A percentile compares a stretch with the other conserved stretches of the same genome.
These are phyloP conservation scores for Blera fallax DNA, from an alignment of 2,888 invertebrate species.

Conservation along the genomic window DNA sequence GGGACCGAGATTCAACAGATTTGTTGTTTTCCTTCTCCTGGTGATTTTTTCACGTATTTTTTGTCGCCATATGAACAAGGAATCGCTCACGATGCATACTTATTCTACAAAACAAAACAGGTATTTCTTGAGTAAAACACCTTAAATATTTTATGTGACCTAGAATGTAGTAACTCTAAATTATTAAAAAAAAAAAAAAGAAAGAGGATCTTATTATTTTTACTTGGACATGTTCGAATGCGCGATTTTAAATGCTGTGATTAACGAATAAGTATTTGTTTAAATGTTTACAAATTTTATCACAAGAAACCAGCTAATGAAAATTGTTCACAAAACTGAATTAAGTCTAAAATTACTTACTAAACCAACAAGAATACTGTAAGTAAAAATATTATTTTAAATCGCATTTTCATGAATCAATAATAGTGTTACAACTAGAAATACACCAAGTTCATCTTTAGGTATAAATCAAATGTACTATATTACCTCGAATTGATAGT, in stretches of 20 bases:
- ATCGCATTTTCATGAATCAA: constrained; percentile 13
- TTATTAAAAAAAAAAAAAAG: not conserved
- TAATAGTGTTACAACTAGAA: constrained; percentile 16
- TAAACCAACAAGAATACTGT: constrained; percentile 8
- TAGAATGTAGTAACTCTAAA: constrained; percentile 10
- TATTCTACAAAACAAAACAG: not conserved
- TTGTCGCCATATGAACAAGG: not conserved
- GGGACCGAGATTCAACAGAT: not conserved
- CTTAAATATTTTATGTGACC: constrained; percentile 1
- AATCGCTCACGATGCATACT: not conserved
- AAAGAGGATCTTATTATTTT: constrained; percentile 1
- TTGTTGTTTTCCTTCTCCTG: constrained; percentile 18
- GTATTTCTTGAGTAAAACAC: constrained; percentile 5
- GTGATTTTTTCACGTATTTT: not conserved
- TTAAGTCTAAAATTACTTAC: constrained; percentile 18
- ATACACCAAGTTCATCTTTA: constrained; percentile 2
- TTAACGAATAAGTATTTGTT: constrained; percentile 6
- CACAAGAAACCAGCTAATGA: constrained; percentile 13
- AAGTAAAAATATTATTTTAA: constrained; percentile 19
- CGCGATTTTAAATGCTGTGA: not conserved
- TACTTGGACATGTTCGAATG: not conserved
- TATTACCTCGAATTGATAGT: constrained; percentile 10
- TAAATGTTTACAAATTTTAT: constrained; percentile 10
- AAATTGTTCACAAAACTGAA: constrained; percentile 24
- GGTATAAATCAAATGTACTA: constrained; percentile 12